Evolutionary conservation across 2,113 vertebrate species (phyloP).

Genomic region (Balaeniceps rex): DNA sequence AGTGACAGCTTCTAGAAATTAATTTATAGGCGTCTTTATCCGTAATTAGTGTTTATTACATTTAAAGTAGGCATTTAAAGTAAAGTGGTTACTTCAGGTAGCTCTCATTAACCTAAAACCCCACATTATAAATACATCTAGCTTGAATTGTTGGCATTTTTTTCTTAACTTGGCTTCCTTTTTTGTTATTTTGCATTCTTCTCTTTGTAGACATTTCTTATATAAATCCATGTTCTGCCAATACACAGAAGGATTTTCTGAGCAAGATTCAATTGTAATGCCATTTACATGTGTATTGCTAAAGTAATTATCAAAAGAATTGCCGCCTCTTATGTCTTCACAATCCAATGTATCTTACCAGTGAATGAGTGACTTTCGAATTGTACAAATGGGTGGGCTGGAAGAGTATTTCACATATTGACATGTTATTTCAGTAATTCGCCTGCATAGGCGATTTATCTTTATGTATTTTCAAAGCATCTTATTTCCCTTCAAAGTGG

Average conservation of each 20-base stretch:
- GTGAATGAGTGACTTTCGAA: background rate
- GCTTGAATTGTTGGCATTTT: background rate
- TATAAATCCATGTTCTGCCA: background rate
- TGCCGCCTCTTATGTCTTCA: background rate
- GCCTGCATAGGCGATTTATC: background rate
- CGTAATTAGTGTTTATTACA: background rate
- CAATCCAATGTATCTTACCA: background rate
- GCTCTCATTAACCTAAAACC: background rate
- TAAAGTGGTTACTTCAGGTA: background rate
- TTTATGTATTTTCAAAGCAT: background rate
- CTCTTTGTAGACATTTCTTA: background rate
- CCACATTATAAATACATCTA: background rate
- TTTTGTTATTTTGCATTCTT: background rate
- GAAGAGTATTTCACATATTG: slow-evolving; percentile 1
- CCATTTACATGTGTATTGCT: background rate
- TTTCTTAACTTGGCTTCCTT: background rate
- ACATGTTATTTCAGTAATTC: background rate
- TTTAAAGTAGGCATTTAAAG: background rate
- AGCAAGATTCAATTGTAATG: background rate
- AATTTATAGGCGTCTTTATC: background rate
- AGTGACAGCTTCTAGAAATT: background rate
- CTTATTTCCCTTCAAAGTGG: background rate
- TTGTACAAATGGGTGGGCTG: background rate
- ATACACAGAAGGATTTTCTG: slow-evolving; percentile 1
- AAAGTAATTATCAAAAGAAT: slow-evolving; percentile 5